These are phyloP conservation scores for Chaetops frenatus DNA, from an alignment of 2,113 vertebrate species.

Conservation along the genomic window DNA sequence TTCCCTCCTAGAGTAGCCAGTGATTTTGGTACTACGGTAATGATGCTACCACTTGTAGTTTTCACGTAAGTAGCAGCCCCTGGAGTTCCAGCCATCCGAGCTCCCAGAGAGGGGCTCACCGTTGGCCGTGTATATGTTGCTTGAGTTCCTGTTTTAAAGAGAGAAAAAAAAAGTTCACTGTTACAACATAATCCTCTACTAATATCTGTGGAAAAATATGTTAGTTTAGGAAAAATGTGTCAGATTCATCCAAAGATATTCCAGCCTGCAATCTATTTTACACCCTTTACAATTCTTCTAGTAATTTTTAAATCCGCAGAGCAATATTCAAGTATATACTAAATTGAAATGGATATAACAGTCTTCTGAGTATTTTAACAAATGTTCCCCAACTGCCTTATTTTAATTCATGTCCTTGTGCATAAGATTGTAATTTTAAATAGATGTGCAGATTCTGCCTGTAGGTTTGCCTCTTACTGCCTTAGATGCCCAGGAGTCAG, in stretches of 20 bases:
- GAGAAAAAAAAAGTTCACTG: background rate
- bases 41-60: conserved; percentile 97
- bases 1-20: conserved; percentile 93
- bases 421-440: background rate
- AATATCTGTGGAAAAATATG: background rate
- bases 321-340: background rate
- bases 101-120: conserved; percentile 81
- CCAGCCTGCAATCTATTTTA: background rate
- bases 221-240: background rate
- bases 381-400: background rate
- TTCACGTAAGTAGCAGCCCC: conserved; percentile 93
- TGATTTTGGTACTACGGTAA: conserved; percentile 96
- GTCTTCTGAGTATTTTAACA: background rate
- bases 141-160: conserved; percentile 75
- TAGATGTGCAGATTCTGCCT: background rate
- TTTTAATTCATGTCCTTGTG: background rate
- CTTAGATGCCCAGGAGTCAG: background rate
- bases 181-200: background rate
- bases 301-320: background rate
- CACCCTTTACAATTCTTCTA: background rate
- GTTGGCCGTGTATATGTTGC: conserved; percentile 88
- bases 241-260: background rate
- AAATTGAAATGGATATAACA: background rate
- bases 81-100: conserved; percentile 84
- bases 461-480: background rate